phyloP scores from a whole-genome alignment of 2,888 invertebrate species.

The Caenorhabditis becei region DNA sequence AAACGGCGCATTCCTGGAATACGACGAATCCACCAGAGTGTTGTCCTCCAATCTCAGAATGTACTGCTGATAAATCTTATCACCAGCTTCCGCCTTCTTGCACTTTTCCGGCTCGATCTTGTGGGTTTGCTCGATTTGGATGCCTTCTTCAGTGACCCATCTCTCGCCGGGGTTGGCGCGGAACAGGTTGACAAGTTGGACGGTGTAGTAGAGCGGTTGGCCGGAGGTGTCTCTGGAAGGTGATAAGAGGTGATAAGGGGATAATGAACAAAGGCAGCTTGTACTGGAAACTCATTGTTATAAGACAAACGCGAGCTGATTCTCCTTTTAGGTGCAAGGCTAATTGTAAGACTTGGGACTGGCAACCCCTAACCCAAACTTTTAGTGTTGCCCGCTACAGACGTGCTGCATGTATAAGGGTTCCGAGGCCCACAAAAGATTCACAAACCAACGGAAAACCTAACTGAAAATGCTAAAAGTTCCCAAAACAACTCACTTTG shows the following conservation, averaged over 20 bases:
- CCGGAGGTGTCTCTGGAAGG: slow-evolving; percentile 45
- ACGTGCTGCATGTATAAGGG: too few relatives aligned
- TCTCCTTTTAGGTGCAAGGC: too few relatives aligned
- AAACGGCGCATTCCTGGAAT: slow-evolving; percentile 54
- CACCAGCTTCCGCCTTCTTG: slow-evolving; percentile 53
- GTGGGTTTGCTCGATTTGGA: slow-evolving; percentile 65
- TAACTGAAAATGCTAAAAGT: too few relatives aligned
- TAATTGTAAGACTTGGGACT: too few relatives aligned
- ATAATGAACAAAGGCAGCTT: too few relatives aligned
- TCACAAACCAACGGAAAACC: too few relatives aligned
- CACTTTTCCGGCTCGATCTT: slow-evolving; percentile 52
- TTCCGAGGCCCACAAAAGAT: too few relatives aligned
- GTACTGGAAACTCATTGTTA: too few relatives aligned
- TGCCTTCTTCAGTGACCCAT: slow-evolving; percentile 60
- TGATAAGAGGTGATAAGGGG: too few relatives aligned
- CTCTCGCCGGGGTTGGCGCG: slow-evolving; percentile 56
- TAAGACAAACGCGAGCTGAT: too few relatives aligned
- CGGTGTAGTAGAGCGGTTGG: slow-evolving; percentile 57
- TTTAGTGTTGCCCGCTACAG: too few relatives aligned
- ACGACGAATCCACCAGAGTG: slow-evolving; percentile 58
- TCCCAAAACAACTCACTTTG: slow-evolving; percentile 29
- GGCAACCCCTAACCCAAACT: too few relatives aligned
- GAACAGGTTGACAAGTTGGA: slow-evolving; percentile 58
- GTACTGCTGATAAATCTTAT: slow-evolving; percentile 60
- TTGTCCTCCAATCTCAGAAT: slow-evolving; percentile 51